Evolutionary conservation across 2,888 invertebrate genomes (phyloP).

Genomic region (Carabus problematicus): DNA sequence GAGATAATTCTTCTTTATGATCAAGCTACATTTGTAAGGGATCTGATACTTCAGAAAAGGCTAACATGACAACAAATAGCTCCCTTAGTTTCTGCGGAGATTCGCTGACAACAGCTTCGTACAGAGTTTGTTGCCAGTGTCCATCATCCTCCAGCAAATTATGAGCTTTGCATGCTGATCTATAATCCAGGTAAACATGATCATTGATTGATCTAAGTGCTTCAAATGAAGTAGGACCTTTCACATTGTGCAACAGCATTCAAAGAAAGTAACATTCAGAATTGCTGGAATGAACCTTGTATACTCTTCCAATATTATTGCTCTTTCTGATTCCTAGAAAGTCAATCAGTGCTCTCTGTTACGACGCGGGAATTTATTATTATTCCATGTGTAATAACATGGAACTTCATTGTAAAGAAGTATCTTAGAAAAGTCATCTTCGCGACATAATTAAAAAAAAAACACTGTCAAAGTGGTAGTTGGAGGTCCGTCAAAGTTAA

Average conservation of each 20-base stretch:
- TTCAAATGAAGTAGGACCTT: conserved; percentile 50
- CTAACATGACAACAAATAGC: conserved; percentile 40
- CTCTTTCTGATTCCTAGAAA: conserved; percentile 22
- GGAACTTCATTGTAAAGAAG: conserved; percentile 45
- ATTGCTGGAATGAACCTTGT: conserved; percentile 42
- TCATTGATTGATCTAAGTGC: conserved; percentile 29
- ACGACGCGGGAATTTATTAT: conserved; percentile 34
- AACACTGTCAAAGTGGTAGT: conserved; percentile 49
- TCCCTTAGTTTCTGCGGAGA: conserved; percentile 2
- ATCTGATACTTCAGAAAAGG: conserved; percentile 46
- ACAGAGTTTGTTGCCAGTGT: neutral
- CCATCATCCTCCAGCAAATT: conserved; percentile 38
- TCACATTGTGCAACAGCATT: conserved; percentile 48
- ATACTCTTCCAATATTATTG: conserved; percentile 41
- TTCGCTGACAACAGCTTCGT: conserved; percentile 34
- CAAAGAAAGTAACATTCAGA: conserved; percentile 44
- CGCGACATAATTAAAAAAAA: conserved; percentile 43
- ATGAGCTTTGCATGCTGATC: conserved; percentile 25
- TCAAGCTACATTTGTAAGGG: conserved; percentile 47
- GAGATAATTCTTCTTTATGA: conserved; percentile 43
- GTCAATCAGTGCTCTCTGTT: conserved; percentile 41
- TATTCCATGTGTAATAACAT: conserved; percentile 45
- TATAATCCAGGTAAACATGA: conserved; percentile 17
- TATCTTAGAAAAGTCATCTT: conserved; percentile 44
- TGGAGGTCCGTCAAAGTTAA: conserved; percentile 41